Conservation (phyloP, 2,797 vertebrate species). For the Pogoniulus pusillus region DNA sequence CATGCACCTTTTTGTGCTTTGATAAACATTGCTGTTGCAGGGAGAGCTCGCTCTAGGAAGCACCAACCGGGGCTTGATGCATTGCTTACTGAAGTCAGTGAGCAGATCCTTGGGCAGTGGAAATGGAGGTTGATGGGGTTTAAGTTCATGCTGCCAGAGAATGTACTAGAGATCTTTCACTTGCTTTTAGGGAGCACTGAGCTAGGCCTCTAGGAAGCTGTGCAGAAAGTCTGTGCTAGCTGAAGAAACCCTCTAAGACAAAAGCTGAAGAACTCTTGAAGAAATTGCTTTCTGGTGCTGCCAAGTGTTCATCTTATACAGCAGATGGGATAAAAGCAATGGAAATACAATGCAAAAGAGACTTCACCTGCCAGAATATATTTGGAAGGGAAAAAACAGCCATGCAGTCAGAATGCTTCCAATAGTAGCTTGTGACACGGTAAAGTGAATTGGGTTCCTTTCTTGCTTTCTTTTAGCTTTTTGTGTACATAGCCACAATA, state of each 20-base stretch:
- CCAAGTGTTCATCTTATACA: constrained; percentile 72
- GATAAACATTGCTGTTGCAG: neutral
- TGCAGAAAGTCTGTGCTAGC: constrained; percentile 31
- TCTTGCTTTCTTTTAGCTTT: constrained; percentile 68
- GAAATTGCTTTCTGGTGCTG: constrained; percentile 60
- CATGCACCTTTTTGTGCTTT: constrained; percentile 61
- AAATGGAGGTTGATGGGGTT: neutral
- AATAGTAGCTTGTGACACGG: constrained; percentile 51
- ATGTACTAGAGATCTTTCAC: neutral
- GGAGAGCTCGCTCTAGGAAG: constrained; percentile 7
- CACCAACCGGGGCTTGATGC: neutral
- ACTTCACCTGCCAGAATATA: constrained; percentile 33
- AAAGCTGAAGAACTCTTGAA: constrained; percentile 8
- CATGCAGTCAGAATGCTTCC: constrained; percentile 57
- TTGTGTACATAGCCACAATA: constrained; percentile 75
- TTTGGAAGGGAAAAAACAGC: constrained; percentile 49
- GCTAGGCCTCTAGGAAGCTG: neutral
- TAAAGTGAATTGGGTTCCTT: constrained; percentile 61
- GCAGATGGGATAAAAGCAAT: constrained; percentile 57
- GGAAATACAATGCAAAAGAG: constrained; percentile 35
- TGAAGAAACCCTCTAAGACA: constrained; percentile 8
- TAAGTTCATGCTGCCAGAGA: neutral
- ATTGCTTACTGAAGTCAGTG: neutral
- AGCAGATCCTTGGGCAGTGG: neutral
- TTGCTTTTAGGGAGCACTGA: neutral